Evolutionary conservation across 1,140 invertebrate genomes (phyloP).

Genomic region (Pseudobourletiella spinata): DNA sequence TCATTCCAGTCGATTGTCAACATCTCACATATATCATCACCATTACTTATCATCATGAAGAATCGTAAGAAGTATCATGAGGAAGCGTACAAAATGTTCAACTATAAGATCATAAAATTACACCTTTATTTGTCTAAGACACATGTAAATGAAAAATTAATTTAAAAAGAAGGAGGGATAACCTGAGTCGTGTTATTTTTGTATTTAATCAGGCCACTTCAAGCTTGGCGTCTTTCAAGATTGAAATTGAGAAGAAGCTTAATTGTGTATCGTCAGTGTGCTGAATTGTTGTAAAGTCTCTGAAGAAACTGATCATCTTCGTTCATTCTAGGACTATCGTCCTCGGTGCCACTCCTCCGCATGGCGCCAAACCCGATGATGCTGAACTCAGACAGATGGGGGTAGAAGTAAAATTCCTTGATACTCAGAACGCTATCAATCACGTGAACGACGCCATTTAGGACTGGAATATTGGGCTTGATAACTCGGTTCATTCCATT

Average conservation of each 20-base stretch:
- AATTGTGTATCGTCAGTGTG: too few species aligned
- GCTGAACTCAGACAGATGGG: too few species aligned
- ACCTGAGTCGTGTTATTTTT: not conserved
- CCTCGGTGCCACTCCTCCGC: too few species aligned
- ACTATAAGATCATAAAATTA: not conserved
- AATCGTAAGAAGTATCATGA: not conserved
- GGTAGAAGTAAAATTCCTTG: not conserved
- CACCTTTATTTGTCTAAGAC: not conserved
- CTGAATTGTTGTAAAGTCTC: too few species aligned
- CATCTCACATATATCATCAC: too few species aligned
- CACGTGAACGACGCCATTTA: conserved; percentile 38
- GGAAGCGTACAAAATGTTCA: not conserved
- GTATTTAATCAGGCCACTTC: too few species aligned
- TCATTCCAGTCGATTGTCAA: conserved; percentile 20
- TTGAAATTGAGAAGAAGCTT: too few species aligned
- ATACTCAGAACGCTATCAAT: conserved; percentile 27
- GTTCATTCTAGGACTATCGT: too few species aligned
- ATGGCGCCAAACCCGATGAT: too few species aligned
- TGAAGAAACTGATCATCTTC: too few species aligned
- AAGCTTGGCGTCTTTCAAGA: too few species aligned
- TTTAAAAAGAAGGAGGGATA: not conserved
- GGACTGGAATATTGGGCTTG: conserved; percentile 36
- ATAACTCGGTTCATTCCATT: conserved; percentile 38
- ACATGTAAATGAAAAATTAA: not conserved
- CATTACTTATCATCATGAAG: not conserved